Evolutionary conservation across 2,797 vertebrate species (phyloP), one percentile per base, ranked within the genome.

Genomic region (Lithobates sylvaticus): DNA sequence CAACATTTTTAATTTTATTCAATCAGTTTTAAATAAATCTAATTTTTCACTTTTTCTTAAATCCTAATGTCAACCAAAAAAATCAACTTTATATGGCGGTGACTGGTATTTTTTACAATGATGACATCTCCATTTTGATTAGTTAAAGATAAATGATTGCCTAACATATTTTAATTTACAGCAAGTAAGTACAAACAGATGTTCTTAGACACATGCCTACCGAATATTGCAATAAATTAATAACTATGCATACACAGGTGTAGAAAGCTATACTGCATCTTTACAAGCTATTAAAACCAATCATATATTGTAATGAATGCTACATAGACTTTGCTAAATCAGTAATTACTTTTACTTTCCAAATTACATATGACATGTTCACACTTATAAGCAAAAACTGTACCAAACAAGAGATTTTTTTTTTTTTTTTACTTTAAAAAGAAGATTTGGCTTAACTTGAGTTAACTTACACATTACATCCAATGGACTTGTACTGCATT

Each of bases 201-300:
- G 79, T 32, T 69, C 50, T 16, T 34, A 70, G 34, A 47, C 36
- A 78, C 16, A 27, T 29, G 61, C 26, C 23, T 29, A 13, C 50
- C 2, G 58, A 42, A 72, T 72, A 32, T 29, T 47, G 32, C 73
- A 72, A 58, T 73, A 72, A 21, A 50, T 50, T 5, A 47, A 72
- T 81, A 34, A 39, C 36, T 72, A 73, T 81, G 68, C 58, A 81
- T 81, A 42, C n/a, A n/a, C 79, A 81, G 79, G 79, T 81, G 69
- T 61, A 58, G 68, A 10, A 36, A 39, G 54, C 27, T 27, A 26
- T 26, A 72, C 21, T 61, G 36, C 44, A 72, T 5, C 78, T 81
- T 68, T 36, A 72, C 6, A 75, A 29, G 44, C 7, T 15, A 73
- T 73, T 44, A 44, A 10, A 34, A 21, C 36, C n/a, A 73, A 44